Evolutionary conservation across 2,888 invertebrate species (phyloP), one percentile per base, ranked within the genome.

Genomic region (Catocala fraxini): DNA sequence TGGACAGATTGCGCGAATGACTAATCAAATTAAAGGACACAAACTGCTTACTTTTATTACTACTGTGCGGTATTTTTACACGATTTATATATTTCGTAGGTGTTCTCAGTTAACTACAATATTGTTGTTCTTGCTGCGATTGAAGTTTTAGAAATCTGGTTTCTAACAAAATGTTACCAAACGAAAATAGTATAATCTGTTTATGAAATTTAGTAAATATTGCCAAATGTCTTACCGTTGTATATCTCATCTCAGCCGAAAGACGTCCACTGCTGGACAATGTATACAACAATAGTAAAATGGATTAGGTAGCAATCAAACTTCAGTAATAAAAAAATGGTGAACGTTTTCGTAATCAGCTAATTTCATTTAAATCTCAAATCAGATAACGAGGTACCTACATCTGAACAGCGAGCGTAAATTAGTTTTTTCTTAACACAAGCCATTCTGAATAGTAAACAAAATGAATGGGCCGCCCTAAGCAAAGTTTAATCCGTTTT

Each of bases 401-500:
- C 83, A 84, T 79, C 78, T 82, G 87, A 89, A 89, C 86, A 84
- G 82, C 82, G 81, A 80, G 82, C 84, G 85, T 84, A 91, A 93
- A 92, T 92, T 92, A 90, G 89, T 89, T 92, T 93, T 90, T 91
- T 90, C 86, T 87, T 83, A 88, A 86, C 86, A 88, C 86, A 89
- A 86, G 84, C 89, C 87, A 87, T 91, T 93, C 88, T 92, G 90
- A 93, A 92, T 92, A 92, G 92, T 92, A 92, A 92, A 93, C 92
- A 92, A 91, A 92, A 91, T 91, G 92, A 94, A 94, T 93, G 89
- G 89, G 85, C 89, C 86, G 87, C 91, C 92, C 92, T 93, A 93
- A 93, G 92, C 92, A 93, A 94, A 94, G 93, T 94, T 94, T 93
- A 94, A 94, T 94, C 93, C 92, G 92, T 92, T 94, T 93, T 93